Evolutionary conservation across 2,797 vertebrate genomes (phyloP), one percentile per base, ranked within the genome.

Genomic region (Percopsis omiscomaycus): DNA sequence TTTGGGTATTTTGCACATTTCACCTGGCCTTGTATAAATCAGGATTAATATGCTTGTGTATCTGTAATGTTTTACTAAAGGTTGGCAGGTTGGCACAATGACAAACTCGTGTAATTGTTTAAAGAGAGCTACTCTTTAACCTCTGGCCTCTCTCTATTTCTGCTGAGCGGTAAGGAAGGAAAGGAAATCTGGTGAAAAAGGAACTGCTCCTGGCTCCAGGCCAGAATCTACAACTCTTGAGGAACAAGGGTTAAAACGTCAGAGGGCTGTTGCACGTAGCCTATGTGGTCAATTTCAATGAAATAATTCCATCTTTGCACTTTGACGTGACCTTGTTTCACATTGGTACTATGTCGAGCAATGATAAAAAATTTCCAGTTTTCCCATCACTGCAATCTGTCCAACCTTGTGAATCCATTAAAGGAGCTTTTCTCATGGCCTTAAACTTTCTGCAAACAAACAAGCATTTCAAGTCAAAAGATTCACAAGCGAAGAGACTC

Each of bases 351-450:
- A 82, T 78, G 81, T 80, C 77, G 74, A 75, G 82, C 67, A 71
- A 72, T 69, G 59, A 71, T 71, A 51, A 37, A 69, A 57, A 75
- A 85, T 86, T 37, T 37, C 9, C 32, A 6, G 66, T 85, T 89
- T 83, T 79, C 52, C 27, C 32, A 73, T 74, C 68, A 56, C 49
- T 80, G 68, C 68, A 74, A 65, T 71, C 69, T 73, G 67, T 73
- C 58, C 60, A 78, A 79, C 78, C 82, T 82, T 87, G 86, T 84
- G 85, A 90, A 87, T 84, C 73, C 49, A 63, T 69, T 68, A 27
- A 51, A 30, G 68, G 70, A 48, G 66, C 44, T 80, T 87, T 89
- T 92, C 87, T 88, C 85, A 90, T 85, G 87, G 84, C 75, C 80
- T 75, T 63, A 78, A 45, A 77, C 27, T 72, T 66, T 50, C 48